phyloP scores from a whole-genome alignment of 2,797 vertebrate species.

The Erpetoichthys calabaricus region DNA sequence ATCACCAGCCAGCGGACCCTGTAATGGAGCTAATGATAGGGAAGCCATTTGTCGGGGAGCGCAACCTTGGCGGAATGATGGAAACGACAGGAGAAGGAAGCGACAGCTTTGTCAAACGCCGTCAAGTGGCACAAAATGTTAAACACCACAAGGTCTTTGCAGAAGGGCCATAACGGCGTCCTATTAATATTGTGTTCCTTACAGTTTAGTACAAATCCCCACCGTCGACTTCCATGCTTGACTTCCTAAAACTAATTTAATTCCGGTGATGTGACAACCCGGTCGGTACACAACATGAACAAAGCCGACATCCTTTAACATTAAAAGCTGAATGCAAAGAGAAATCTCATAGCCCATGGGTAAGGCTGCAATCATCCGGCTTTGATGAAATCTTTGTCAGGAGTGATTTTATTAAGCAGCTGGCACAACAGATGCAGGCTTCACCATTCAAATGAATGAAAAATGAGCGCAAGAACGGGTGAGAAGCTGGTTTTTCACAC shows the following conservation, averaged over 20 bases:
- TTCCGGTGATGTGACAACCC: conserved; percentile 26
- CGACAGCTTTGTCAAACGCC: conserved; percentile 37
- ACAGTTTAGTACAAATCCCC: conserved; percentile 37
- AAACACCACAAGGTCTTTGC: conserved; percentile 33
- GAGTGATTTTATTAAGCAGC: background rate
- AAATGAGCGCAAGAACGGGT: conserved; percentile 10
- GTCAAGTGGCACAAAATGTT: conserved; percentile 31
- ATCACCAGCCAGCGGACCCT: conserved; percentile 25
- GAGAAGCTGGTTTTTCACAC: conserved; percentile 10
- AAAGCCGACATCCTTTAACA: conserved; percentile 14
- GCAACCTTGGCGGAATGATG: conserved; percentile 23
- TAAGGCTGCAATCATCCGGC: conserved; percentile 4
- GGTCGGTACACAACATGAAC: conserved; percentile 1
- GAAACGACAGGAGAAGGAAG: conserved; percentile 23
- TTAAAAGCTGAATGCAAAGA: conserved; percentile 10
- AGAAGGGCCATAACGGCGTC: conserved; percentile 28
- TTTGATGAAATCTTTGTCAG: background rate
- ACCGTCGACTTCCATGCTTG: conserved; percentile 32
- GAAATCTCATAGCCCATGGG: conserved; percentile 4
- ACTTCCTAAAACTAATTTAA: conserved; percentile 47
- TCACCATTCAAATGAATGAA: conserved; percentile 10
- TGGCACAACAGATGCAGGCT: conserved; percentile 7
- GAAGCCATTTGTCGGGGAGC: conserved; percentile 29
- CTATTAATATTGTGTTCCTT: conserved; percentile 33
- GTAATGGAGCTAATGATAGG: conserved; percentile 39